Conservation (phyloP, 2,888 invertebrate genomes). For the Pristionchus mayeri region DNA sequence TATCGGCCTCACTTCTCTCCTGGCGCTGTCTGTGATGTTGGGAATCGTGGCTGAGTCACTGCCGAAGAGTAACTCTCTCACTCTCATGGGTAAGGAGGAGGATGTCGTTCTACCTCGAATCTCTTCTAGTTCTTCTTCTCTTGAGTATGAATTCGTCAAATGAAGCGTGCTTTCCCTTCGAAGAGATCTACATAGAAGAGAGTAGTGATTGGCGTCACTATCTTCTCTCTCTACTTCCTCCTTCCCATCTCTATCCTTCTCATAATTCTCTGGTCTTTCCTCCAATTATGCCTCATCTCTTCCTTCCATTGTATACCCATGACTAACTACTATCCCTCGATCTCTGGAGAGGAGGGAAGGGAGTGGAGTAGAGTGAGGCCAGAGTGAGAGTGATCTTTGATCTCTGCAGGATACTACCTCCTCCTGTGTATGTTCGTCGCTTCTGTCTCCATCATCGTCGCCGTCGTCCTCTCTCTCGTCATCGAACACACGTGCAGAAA, state of each 20-base stretch:
- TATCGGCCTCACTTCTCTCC: conserved; percentile 32
- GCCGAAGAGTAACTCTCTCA: conserved; percentile 24
- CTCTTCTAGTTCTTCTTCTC: not conserved
- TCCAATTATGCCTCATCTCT: conserved; percentile 19
- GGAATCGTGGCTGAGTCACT: conserved; percentile 32
- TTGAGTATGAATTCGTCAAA: too few species aligned
- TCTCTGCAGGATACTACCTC: conserved; percentile 21
- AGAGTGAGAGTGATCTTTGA: not conserved
- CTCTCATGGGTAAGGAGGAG: conserved; percentile 32
- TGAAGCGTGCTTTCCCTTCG: too few species aligned
- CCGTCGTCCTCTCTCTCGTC: conserved; percentile 18
- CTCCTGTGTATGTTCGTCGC: conserved; percentile 39
- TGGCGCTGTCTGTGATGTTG: conserved; percentile 40
- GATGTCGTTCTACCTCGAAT: not conserved
- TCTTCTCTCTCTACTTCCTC: not conserved
- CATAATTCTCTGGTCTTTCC: not conserved
- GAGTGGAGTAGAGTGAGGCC: not conserved
- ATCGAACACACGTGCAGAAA: conserved; percentile 31
- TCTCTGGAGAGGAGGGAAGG: not conserved
- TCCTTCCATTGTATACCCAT: not conserved
- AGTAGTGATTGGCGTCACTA: too few species aligned
- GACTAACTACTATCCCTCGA: not conserved
- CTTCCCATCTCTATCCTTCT: too few species aligned
- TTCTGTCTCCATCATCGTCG: conserved; percentile 34
- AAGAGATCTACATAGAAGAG: too few species aligned